Base-by-base conservation (phyloP, 2,113 vertebrate species). In the Oxyura jamaicensis region DNA sequence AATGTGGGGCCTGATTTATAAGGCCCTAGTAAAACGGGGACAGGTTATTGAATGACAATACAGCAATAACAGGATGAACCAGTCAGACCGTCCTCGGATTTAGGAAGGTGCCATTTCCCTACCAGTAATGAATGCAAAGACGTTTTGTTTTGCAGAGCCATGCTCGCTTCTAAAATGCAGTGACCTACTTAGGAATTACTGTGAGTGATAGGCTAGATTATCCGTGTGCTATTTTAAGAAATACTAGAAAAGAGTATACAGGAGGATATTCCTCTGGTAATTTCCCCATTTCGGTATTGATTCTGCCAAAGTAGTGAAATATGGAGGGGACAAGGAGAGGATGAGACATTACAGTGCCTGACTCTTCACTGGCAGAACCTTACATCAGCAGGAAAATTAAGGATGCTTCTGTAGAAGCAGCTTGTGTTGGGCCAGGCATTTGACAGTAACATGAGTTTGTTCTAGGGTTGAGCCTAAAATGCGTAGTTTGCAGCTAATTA, bases 141-240 rank as follows among this genome's bases (percentile, higher is more conserved):
- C 31, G 1, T 52, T 73, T 6, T 5, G 2, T 29, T 81, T 55
- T 88, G n/a, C 48, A 59, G 23, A 88, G 59, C 53, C 6, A 4
- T 1, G 1, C 10, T 31, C 0, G 0, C 59, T 78, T 78, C 56
- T 78, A n/a, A 83, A 91, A 72, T 2, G 10, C 0, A 0, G 13
- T 0, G 8, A 68, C 72, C 56, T 65, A 8, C 28, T 72, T 81
- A 36, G 9, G 29, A 63, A 52, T 82, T 60, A 13, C 8, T 60
- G 28, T n/a, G 55, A 39, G 42, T n/a, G 44, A 39, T 46, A 46
- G 66, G 23, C 29, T 71, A 22, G 11, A 39, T 67, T 83, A 60
- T 53, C 48, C 68, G 1, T n/a, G 20, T 0, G 2, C 69, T 71
- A 48, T 60, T 85, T 79, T 62, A 75, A 39, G 52, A 75, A 71